A percentile compares a stretch with the other conserved stretches of the same genome.
phyloP scores from a whole-genome alignment of 2,888 invertebrate genomes.

The Harpalus rufipes region DNA sequence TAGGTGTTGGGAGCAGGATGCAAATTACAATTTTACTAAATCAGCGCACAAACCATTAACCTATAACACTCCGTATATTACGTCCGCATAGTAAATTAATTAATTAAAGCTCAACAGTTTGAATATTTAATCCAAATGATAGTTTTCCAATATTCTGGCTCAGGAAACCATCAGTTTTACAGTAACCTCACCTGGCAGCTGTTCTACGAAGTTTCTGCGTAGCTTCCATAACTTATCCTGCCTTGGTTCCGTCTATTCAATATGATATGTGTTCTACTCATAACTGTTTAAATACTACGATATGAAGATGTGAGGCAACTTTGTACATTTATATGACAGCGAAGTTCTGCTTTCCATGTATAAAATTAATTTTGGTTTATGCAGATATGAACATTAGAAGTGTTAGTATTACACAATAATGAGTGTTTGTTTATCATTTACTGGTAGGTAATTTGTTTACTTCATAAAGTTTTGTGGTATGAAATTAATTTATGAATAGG shows the following conservation, averaged over 20 bases:
- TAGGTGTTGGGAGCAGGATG: no score
- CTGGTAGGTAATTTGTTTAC: background rate
- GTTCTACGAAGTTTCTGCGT: conserved; percentile 9
- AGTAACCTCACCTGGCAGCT: background rate
- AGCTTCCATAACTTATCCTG: conserved; percentile 1
- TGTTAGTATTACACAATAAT: background rate
- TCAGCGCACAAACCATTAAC: background rate
- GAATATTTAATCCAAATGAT: background rate
- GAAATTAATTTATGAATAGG: background rate
- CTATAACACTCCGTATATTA: background rate
- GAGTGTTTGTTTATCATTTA: background rate
- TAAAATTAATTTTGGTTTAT: background rate
- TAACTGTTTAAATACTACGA: conserved; percentile 10
- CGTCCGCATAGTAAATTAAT: background rate
- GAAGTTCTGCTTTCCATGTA: background rate
- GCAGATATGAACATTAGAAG: background rate
- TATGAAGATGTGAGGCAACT: conserved; percentile 14
- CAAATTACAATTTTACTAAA: background rate
- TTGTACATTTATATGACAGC: background rate
- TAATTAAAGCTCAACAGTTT: background rate
- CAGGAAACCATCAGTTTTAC: background rate
- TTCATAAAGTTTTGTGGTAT: background rate
- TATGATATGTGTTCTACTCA: conserved; percentile 12
- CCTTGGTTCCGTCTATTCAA: background rate
- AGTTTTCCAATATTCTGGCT: background rate